These are phyloP conservation scores for Euphonia xanthogaster DNA, from an alignment of 2,797 vertebrate species.

Conservation along the genomic window DNA sequence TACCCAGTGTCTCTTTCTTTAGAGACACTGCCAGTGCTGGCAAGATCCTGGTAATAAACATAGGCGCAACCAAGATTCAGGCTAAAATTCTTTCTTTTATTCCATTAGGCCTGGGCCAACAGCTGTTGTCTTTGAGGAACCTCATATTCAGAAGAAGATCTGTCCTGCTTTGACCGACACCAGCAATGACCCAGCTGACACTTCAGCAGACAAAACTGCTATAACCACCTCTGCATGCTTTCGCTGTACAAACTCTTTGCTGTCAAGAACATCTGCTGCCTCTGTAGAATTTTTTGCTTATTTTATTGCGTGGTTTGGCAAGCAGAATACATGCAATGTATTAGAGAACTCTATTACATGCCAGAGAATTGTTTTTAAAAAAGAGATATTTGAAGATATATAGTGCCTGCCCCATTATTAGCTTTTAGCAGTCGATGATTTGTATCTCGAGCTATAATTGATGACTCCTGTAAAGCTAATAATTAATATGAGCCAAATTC, in stretches of 20 bases:
- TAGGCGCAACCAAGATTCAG: not conserved
- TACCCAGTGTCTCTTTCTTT: fast-evolving
- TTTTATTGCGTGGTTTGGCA: not conserved
- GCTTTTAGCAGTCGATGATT: not conserved
- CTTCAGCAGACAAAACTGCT: not conserved
- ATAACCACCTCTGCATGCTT: not conserved
- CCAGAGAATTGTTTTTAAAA: not conserved
- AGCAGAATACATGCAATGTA: not conserved
- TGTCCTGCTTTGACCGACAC: not conserved
- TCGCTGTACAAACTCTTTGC: not conserved
- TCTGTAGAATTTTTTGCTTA: not conserved
- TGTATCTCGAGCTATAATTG: not conserved
- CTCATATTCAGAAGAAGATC: not conserved
- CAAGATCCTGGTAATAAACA: not conserved
- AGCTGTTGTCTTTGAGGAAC: not conserved
- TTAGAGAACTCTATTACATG: not conserved
- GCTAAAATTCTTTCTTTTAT: not conserved
- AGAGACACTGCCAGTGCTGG: not conserved
- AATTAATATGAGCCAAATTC: not conserved
- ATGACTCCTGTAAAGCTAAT: not conserved
- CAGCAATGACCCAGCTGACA: not conserved
- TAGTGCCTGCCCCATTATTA: not conserved
- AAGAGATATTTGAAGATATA: not conserved
- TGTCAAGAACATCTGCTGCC: not conserved
- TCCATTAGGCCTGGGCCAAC: not conserved